Base-by-base conservation (phyloP, 2,113 vertebrate genomes). In the Myotis brandtii region DNA sequence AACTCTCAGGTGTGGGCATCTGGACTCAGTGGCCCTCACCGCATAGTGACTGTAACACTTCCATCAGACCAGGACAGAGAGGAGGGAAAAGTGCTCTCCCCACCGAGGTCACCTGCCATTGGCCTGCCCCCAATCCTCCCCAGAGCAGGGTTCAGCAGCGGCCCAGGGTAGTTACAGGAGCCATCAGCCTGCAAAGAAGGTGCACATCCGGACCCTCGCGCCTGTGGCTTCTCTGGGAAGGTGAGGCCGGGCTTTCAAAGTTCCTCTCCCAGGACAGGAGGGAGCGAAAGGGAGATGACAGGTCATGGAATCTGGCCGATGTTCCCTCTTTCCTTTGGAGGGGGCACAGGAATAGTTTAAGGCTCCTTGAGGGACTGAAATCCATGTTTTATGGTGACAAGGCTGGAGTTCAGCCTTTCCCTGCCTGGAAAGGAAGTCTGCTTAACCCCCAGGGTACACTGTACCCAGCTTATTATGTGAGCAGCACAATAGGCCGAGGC, bases 291-390 rank as follows among this genome's bases (percentile, higher is more conserved):
- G 12, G 9, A 1, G 1, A 1, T 21, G 50, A n/a, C 54, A 17
- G 9, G 50, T 56, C 46, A 3, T 40, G n/a, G 79, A 64, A 73
- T 30, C 86, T 54, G 25, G 59, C n/a, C 30, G 1, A 30, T 23
- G 54, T 25, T 54, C 7, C 43, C 46, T 94, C 72, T 64, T 83
- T 67, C 64, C 66, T 85, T 67, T 69, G n/a, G 67, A 91, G 52
- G 46, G 73, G 75, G 76, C 30, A 34, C 7, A 13, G 43, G n/a
- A 81, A 30, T 21, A 17, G 9, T 21, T 16, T 3, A 73, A 90
- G 64, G 2, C n/a, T 73, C 27, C 72, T 75, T 25, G 76, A 73
- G 27, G 23, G 10, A 12, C 76, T 30, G 67, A 90, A 91, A 62
- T 34, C 9, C 66, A 69, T 23, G 32, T 14, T 77, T 73, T 67